These are phyloP conservation scores for Drosophila lacertosa DNA, from an alignment of 1,140 invertebrate genomes.

Conservation along the genomic window DNA sequence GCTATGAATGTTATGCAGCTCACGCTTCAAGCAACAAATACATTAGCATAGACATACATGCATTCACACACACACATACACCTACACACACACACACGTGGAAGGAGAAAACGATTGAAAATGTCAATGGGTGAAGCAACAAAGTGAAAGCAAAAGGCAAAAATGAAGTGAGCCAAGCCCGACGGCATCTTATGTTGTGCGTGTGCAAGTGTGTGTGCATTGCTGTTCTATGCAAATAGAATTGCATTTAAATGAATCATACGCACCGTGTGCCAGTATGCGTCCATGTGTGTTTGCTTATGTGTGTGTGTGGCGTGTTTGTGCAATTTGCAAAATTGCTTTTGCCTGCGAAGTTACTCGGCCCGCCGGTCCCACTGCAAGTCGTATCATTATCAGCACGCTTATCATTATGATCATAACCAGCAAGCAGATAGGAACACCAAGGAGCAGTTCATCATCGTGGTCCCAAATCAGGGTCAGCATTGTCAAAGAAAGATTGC, in stretches of 20 bases:
- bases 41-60: slow-evolving; percentile 47
- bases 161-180: slow-evolving; percentile 6
- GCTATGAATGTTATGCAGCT: slow-evolving; percentile 16
- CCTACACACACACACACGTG: not conserved
- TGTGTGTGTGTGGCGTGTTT: slow-evolving; percentile 30
- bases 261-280: slow-evolving; percentile 60
- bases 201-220: slow-evolving; percentile 20
- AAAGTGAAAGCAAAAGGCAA: slow-evolving; percentile 2
- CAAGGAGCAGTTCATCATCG: slow-evolving; percentile 3
- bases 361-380: slow-evolving; percentile 1
- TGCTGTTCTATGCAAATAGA: slow-evolving; percentile 66
- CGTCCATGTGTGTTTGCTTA: slow-evolving; percentile 9
- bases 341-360: slow-evolving; percentile 34
- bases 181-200: slow-evolving; percentile 16
- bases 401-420: slow-evolving; percentile 13
- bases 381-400: slow-evolving; percentile 4
- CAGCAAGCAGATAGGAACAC: too few relatives aligned
- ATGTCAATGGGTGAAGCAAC: slow-evolving; percentile 32
- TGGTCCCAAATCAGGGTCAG: slow-evolving; percentile 15
- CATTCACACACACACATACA: slow-evolving; percentile 24
- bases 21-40: slow-evolving; percentile 55
- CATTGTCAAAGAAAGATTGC: slow-evolving; percentile 33
- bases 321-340: slow-evolving; percentile 76
- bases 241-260: slow-evolving; percentile 81
- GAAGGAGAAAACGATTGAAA: slow-evolving; percentile 1